Percentiles rank a stretch among this genome's conserved stretches.
These are phyloP conservation scores for Ericerus pela DNA, from an alignment of 1,140 invertebrate genomes.

Conservation along the genomic window DNA sequence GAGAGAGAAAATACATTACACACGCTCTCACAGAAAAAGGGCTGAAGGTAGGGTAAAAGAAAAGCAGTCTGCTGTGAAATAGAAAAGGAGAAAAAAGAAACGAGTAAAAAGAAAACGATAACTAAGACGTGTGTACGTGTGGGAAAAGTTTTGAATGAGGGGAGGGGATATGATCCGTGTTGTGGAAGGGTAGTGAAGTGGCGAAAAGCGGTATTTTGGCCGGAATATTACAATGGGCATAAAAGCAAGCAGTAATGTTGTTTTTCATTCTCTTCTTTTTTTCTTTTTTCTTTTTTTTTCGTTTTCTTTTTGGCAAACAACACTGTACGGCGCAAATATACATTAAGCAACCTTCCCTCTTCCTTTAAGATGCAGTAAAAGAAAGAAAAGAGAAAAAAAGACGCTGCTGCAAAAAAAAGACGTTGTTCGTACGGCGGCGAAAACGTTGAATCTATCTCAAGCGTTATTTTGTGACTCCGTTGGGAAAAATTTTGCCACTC, in stretches of 20 bases:
- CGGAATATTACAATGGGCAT: conserved; percentile 10
- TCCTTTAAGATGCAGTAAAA: conserved; percentile 5
- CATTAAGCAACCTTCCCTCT: conserved; percentile 7
- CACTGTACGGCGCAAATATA: background rate
- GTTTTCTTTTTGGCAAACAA: too few species aligned
- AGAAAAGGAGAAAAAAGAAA: conserved; percentile 9
- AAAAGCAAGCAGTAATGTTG: conserved; percentile 10
- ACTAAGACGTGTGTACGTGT: background rate
- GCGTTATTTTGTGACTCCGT: conserved; percentile 11
- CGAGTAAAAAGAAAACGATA: background rate
- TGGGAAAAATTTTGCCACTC: conserved; percentile 11
- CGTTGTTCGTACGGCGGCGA: conserved; percentile 5
- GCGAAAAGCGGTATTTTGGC: conserved; percentile 6
- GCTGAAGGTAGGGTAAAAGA: too few species aligned
- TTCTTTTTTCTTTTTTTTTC: too few species aligned
- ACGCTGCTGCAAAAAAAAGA: too few species aligned
- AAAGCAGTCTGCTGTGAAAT: too few species aligned
- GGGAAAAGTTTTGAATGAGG: too few species aligned
- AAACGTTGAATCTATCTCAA: conserved; percentile 10
- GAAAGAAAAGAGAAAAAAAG: too few species aligned
- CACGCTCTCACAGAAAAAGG: too few species aligned
- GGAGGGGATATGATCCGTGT: too few species aligned
- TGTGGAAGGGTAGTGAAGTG: too few species aligned
- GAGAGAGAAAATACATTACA: too few species aligned
- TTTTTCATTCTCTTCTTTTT: too few species aligned